Conservation (phyloP, 2,797 vertebrate species). For the Sebastes trivittatus region DNA sequence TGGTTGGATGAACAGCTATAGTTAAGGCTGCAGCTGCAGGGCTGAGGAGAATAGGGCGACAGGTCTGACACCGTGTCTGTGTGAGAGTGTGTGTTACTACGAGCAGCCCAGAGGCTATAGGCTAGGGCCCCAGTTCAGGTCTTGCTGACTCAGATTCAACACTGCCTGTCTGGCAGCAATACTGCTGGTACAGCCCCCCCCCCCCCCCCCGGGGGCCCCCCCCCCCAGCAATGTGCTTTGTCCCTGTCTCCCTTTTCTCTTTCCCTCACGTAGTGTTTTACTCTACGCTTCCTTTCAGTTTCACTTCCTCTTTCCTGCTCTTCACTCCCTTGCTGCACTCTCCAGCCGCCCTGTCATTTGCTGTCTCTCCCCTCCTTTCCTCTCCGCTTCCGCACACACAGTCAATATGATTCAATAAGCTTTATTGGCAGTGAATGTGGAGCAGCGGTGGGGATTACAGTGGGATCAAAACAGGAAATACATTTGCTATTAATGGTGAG, state of each 20-base stretch:
- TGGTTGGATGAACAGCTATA: constrained; percentile 73
- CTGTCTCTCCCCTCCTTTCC: background rate
- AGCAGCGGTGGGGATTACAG: constrained; percentile 44
- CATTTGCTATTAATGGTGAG: constrained; percentile 55
- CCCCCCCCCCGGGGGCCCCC: too few species aligned
- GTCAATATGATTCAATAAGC: constrained; percentile 54
- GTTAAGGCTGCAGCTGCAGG: constrained; percentile 69
- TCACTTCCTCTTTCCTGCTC: constrained; percentile 35
- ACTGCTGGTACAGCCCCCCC: constrained; percentile 58
- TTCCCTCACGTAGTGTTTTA: background rate
- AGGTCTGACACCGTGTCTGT: constrained; percentile 70
- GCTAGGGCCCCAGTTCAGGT: constrained; percentile 63
- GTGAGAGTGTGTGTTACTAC: constrained; percentile 30
- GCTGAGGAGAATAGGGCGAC: constrained; percentile 69
- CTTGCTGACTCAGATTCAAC: constrained; percentile 76
- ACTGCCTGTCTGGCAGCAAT: constrained; percentile 63
- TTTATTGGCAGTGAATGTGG: constrained; percentile 43
- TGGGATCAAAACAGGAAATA: constrained; percentile 63
- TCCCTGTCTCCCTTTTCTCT: constrained; percentile 12
- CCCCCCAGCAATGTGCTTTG: constrained; percentile 56
- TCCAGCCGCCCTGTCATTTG: constrained; percentile 27
- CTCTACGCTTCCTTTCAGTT: constrained; percentile 24
- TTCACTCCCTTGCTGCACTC: constrained; percentile 24
- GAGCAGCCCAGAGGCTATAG: constrained; percentile 54
- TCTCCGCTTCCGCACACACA: background rate